A percentile compares a stretch with the other conserved stretches of the same genome.
Evolutionary conservation across 2,888 invertebrate species (phyloP).

Genomic region (Coecobrya sp.): DNA sequence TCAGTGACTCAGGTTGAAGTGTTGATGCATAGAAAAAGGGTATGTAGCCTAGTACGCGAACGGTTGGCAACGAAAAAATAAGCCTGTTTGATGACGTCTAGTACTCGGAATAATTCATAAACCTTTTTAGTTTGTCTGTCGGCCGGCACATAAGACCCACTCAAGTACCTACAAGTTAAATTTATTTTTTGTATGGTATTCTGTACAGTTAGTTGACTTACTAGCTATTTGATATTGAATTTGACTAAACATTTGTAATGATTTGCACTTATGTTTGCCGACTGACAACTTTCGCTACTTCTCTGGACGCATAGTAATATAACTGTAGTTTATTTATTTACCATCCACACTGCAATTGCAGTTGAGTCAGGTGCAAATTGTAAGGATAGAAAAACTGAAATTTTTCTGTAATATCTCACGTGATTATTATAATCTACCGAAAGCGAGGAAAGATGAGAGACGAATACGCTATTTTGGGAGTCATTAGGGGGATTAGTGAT

Average conservation of each 20-base stretch:
- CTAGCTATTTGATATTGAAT: no score
- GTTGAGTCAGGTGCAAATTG: conserved; percentile 19
- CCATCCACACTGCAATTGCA: background rate
- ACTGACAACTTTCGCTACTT: background rate
- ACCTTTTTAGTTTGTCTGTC: background rate
- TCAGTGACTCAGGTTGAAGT: background rate
- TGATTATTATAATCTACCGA: conserved; percentile 29
- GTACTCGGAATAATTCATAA: background rate
- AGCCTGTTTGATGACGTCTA: no score
- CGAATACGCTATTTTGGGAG: conserved; percentile 11
- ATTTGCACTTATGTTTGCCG: no score
- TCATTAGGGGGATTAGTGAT: conserved; percentile 58
- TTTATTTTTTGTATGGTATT: no score
- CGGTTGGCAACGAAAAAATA: background rate
- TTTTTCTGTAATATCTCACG: conserved; percentile 41
- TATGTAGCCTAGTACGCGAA: background rate
- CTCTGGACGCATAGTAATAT: background rate
- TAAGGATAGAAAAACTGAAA: background rate
- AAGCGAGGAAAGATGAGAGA: conserved; percentile 32
- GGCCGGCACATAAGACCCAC: no score
- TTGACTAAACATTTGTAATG: no score
- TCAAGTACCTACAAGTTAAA: no score
- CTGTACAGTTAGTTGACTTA: no score
- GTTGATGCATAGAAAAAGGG: background rate
- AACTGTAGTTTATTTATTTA: background rate